A percentile compares a stretch with the other conserved stretches of the same genome.
Evolutionary conservation across 2,888 invertebrate genomes (phyloP).

Genomic region (Xanthorhoe spadicearia): DNA sequence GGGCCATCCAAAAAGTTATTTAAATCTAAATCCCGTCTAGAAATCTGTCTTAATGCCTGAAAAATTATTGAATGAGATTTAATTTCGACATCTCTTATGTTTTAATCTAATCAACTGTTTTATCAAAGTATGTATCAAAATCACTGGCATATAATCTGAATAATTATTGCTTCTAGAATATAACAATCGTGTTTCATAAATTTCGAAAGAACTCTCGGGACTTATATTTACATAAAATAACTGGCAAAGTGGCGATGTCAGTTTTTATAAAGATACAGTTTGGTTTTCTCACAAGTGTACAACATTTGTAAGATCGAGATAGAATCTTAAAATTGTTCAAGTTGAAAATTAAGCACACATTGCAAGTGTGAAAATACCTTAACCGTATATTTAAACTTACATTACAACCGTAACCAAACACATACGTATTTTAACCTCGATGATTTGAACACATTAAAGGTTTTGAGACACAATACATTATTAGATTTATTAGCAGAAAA

Average conservation of each 20-base stretch:
- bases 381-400: neutral
- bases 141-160: constrained; percentile 8
- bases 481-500: neutral
- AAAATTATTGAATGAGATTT: constrained; percentile 1
- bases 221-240: neutral
- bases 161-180: constrained; percentile 1
- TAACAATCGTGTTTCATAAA: too few species aligned
- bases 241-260: neutral
- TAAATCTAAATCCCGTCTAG: constrained; percentile 54
- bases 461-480: constrained; percentile 28
- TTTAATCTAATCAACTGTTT: constrained; percentile 8
- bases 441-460: constrained; percentile 33
- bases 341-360: neutral
- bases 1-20: constrained; percentile 66
- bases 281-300: neutral
- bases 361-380: constrained; percentile 8
- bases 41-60: neutral
- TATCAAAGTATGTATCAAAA: constrained; percentile 17
- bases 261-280: neutral
- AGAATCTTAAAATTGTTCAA: neutral
- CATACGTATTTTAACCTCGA: constrained; percentile 10
- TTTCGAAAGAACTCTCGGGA: neutral
- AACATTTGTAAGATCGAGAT: neutral
- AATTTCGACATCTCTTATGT: neutral
- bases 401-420: constrained; percentile 14